Conservation (phyloP, 2,113 vertebrate species). For the Arenaria interpres region DNA sequence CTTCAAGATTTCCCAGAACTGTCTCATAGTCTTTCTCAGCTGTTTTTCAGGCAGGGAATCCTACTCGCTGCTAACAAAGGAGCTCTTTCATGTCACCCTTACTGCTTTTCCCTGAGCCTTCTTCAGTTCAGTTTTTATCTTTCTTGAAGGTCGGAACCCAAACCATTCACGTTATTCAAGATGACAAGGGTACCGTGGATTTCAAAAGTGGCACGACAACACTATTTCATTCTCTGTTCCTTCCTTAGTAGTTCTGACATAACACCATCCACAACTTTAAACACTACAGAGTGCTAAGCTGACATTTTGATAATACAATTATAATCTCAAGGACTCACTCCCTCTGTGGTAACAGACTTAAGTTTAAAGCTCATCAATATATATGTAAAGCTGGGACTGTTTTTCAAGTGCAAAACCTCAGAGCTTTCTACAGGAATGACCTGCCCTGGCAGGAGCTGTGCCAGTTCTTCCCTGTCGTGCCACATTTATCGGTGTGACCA, state of each 20-base stretch:
- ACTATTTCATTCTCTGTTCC: background rate
- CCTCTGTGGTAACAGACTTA: background rate
- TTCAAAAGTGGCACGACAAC: background rate
- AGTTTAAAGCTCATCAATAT: background rate
- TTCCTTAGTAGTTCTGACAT: background rate
- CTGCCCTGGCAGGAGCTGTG: background rate
- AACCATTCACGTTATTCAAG: background rate
- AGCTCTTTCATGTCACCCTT: background rate
- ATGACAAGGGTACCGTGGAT: background rate
- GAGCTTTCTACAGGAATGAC: background rate
- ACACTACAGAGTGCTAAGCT: background rate
- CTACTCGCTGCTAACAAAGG: background rate
- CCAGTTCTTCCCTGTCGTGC: background rate
- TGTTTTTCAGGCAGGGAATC: background rate
- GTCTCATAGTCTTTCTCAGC: background rate
- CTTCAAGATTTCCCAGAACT: background rate
- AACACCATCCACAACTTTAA: no score
- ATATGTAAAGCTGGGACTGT: background rate
- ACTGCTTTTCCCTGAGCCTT: background rate
- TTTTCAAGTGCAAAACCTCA: background rate
- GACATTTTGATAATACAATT: background rate
- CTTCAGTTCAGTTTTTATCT: background rate
- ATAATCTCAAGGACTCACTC: background rate
- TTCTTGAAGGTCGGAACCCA: background rate
- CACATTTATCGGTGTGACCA: background rate